A percentile compares a stretch with the other conserved stretches of the same genome.
Conservation (phyloP, 1,140 invertebrate species). For the Orchestia grillus region DNA sequence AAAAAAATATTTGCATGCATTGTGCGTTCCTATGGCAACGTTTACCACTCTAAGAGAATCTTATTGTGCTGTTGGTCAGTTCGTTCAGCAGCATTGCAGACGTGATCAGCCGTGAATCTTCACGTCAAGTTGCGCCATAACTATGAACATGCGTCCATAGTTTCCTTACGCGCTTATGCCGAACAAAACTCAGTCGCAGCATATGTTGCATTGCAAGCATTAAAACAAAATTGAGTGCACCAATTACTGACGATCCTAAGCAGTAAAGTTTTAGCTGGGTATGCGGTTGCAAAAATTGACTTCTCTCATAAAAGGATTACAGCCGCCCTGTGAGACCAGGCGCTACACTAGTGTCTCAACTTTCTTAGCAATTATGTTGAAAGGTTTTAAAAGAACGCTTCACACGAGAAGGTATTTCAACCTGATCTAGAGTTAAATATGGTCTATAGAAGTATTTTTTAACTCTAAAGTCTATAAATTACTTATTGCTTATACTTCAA, state of each 20-base stretch:
- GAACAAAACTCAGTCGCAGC: background rate
- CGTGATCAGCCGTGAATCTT: background rate
- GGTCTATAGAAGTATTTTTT: no score
- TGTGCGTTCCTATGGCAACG: background rate
- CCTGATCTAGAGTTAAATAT: no score
- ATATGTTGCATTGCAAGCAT: background rate
- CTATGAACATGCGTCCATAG: background rate
- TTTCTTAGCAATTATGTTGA: no score
- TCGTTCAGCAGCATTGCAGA: background rate
- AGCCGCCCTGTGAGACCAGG: no score
- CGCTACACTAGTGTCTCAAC: no score
- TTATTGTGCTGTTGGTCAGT: background rate
- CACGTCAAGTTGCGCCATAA: background rate
- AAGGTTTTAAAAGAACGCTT: no score
- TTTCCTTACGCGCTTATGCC: background rate
- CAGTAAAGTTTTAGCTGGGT: no score
- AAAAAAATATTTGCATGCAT: background rate
- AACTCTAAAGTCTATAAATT: no score
- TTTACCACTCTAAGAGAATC: background rate
- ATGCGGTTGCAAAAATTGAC: no score
- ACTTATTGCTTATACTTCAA: no score
- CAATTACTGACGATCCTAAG: background rate
- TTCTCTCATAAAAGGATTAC: no score
- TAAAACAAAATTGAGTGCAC: background rate
- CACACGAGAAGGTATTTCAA: no score